These are phyloP conservation scores for Byasa hedistus DNA, from an alignment of 2,888 invertebrate species.

Conservation along the genomic window DNA sequence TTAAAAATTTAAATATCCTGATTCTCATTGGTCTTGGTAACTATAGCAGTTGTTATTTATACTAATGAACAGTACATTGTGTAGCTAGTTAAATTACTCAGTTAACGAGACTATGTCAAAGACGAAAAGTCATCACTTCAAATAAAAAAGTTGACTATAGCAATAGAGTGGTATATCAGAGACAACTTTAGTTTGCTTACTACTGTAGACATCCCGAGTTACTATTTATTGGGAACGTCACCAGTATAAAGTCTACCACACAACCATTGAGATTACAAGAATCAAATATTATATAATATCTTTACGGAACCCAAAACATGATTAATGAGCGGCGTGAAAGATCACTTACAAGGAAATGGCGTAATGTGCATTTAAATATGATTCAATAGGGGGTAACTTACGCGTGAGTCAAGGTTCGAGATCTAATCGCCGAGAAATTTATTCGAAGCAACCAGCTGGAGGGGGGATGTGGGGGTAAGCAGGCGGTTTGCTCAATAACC, in stretches of 20 bases:
- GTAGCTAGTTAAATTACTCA: too few species aligned
- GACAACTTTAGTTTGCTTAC: too few species aligned
- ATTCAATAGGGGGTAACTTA: slow-evolving; percentile 46
- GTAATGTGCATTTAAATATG: slow-evolving; percentile 70
- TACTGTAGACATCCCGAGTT: too few species aligned
- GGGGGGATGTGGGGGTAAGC: slow-evolving; percentile 38
- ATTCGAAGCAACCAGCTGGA: slow-evolving; percentile 45
- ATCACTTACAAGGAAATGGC: slow-evolving; percentile 57
- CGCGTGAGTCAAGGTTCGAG: slow-evolving; percentile 53
- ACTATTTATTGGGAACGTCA: too few species aligned
- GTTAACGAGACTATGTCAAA: too few species aligned
- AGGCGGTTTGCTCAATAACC: slow-evolving; percentile 57
- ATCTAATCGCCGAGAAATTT: slow-evolving; percentile 62
- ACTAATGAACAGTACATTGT: too few species aligned
- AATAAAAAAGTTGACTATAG: too few species aligned
- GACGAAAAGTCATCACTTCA: too few species aligned
- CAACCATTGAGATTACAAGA: background rate
- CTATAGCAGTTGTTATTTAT: too few species aligned
- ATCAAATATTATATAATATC: background rate
- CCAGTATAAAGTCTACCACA: background rate
- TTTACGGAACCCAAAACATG: slow-evolving; percentile 45
- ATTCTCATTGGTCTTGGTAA: too few species aligned
- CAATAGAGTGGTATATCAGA: too few species aligned
- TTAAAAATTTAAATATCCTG: too few species aligned
- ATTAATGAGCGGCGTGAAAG: slow-evolving; percentile 47